Evolutionary conservation across 2,888 invertebrate genomes (phyloP).

Genomic region (Actias luna): DNA sequence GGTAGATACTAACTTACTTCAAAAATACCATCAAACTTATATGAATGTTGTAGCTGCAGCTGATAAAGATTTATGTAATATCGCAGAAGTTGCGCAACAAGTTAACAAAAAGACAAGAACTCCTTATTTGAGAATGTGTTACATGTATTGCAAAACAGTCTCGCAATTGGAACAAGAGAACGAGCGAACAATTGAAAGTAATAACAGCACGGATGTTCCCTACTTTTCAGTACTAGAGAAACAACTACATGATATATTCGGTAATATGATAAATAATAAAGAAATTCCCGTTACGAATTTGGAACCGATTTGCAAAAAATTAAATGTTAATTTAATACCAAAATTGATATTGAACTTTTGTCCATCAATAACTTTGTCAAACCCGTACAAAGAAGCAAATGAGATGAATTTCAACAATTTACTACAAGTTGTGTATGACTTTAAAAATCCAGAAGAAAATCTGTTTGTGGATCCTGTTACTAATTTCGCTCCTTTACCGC

Average conservation of each 20-base stretch:
- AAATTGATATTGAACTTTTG: conserved; percentile 88
- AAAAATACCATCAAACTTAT: conserved; percentile 74
- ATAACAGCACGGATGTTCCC: conserved; percentile 45
- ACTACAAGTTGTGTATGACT: conserved; percentile 67
- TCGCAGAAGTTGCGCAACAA: conserved; percentile 62
- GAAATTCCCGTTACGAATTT: conserved; percentile 85
- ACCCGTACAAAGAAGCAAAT: conserved; percentile 60
- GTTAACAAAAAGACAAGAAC: conserved; percentile 63
- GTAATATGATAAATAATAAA: conserved; percentile 85
- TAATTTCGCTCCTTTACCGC: conserved; percentile 66
- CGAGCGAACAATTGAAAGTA: conserved; percentile 45
- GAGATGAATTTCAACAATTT: conserved; percentile 65
- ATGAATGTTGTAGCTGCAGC: conserved; percentile 75
- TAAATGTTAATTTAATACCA: conserved; percentile 88
- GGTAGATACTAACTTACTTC: conserved; percentile 58
- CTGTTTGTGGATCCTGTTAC: conserved; percentile 71
- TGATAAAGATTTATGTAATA: conserved; percentile 71
- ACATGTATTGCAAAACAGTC: conserved; percentile 82
- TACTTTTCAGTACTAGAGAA: conserved; percentile 79
- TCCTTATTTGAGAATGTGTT: conserved; percentile 79
- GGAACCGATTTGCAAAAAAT: conserved; percentile 85
- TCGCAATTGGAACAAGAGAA: conserved; percentile 73
- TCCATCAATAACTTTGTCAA: conserved; percentile 81
- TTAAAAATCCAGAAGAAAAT: conserved; percentile 71
- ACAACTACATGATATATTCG: conserved; percentile 83